These are phyloP conservation scores for Agrotis ipsilon DNA, from an alignment of 2,888 invertebrate species.

Conservation along the genomic window DNA sequence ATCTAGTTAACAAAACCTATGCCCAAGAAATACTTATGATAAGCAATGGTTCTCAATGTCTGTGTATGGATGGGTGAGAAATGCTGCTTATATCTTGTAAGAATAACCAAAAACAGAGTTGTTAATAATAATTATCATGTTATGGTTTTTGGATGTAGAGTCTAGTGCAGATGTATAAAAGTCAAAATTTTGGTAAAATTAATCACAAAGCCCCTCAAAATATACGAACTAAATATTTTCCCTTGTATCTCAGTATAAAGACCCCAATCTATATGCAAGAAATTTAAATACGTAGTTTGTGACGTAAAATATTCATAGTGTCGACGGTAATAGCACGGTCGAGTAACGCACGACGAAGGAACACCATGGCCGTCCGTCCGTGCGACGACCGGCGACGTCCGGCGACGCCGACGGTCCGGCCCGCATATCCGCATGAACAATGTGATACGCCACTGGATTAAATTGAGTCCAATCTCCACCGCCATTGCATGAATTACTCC, in stretches of 20 bases:
- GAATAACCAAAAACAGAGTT: no score
- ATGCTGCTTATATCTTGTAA: no score
- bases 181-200: background rate
- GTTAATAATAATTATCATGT: background rate
- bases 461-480: constrained; percentile 52
- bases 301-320: constrained; percentile 55
- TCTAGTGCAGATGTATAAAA: background rate
- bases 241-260: constrained; percentile 5
- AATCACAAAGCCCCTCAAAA: no score
- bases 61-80: no score
- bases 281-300: constrained; percentile 39
- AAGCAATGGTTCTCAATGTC: no score
- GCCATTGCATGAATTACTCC: constrained; percentile 21
- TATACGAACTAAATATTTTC: background rate
- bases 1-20: no score
- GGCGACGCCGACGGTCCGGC: constrained; percentile 7
- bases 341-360: constrained; percentile 21
- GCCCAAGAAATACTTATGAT: no score
- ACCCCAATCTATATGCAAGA: constrained; percentile 42
- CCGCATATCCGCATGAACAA: constrained; percentile 55
- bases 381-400: background rate
- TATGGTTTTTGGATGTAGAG: background rate
- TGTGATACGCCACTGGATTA: constrained; percentile 52
- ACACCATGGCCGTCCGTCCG: background rate
- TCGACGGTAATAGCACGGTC: constrained; percentile 22